Evolutionary conservation across 2,888 invertebrate genomes (phyloP), one percentile per base, ranked within the genome.

Genomic region (Oeneis ivallda): DNA sequence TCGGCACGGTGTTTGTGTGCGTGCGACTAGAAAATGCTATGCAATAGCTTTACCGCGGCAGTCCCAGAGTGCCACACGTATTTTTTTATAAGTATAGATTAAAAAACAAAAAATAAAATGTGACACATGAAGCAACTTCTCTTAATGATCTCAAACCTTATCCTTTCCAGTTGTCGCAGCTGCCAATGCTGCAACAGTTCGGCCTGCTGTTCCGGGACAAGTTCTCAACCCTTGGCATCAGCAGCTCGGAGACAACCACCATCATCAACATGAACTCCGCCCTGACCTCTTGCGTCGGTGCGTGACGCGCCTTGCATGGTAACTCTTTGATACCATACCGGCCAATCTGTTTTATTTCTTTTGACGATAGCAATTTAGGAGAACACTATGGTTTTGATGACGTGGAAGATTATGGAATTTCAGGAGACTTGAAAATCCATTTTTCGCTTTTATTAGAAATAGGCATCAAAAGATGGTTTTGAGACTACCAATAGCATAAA

Each of bases 261-360:
- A 93, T 96, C 74, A 94, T 95, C 78, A 96, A 95, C 84, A 92
- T 95, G 76, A 94, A 95, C 88, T 93, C 94, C 26, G 95, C 95
- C 41, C 92, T 95, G 73, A 94, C 93, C 72, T 93, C 95, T 74
- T 94, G 94, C 85, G 94, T 95, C 85, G 95, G 95, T 95, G 91
- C 91, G 92, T 92, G 92, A 87, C 85, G 87, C 86, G 85, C 79
- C 77, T 79, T 71, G 79, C 85, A 90, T 81, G 91, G 90, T 91
- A 91, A 90, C 90, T 86, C 74, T 77, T 73, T 81, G 78, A 84
- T 84, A 86, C 83, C 86, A 84, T 84, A 82, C 78, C 78, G 72
- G 71, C 70, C 63, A 64, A 65, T 61, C 65, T 61, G 34, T 58
- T 45, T 64, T 64, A 50, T 61, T 61, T 60, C 39, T 56, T 56